phyloP scores from a whole-genome alignment of 2,797 vertebrate genomes.

The Florisuga fusca region DNA sequence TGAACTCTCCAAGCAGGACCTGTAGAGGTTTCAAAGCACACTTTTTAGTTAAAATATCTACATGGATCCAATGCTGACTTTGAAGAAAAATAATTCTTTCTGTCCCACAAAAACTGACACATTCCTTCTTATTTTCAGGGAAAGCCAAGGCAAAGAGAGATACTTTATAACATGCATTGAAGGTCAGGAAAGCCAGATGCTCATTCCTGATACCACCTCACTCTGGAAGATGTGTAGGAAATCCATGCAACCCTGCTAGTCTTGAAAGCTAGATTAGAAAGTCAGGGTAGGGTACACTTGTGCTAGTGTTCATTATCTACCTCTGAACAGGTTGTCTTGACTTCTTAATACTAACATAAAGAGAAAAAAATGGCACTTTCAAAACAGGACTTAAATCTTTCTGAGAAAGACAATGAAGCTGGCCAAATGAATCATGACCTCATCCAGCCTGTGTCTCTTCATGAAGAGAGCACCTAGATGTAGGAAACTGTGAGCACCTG shows the following conservation, averaged over 20 bases:
- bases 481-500: neutral
- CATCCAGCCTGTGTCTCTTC: neutral
- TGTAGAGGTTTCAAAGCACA: neutral
- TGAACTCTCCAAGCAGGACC: neutral
- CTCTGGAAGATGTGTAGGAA: neutral
- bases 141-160: conserved; percentile 22
- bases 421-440: neutral
- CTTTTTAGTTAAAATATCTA: neutral
- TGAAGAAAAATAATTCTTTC: neutral
- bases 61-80: neutral
- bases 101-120: conserved; percentile 7
- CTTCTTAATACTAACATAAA: neutral
- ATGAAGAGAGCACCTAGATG: neutral
- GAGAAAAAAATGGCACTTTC: neutral
- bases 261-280: neutral
- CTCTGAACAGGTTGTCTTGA: neutral
- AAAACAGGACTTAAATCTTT: neutral
- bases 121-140: neutral
- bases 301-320: accelerated
- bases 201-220: neutral
- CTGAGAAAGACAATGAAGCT: neutral
- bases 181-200: neutral
- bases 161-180: neutral
- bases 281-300: neutral
- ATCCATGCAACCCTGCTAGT: neutral